phyloP scores from a whole-genome alignment of 2,113 vertebrate species.

The Bujurquina vittata region DNA sequence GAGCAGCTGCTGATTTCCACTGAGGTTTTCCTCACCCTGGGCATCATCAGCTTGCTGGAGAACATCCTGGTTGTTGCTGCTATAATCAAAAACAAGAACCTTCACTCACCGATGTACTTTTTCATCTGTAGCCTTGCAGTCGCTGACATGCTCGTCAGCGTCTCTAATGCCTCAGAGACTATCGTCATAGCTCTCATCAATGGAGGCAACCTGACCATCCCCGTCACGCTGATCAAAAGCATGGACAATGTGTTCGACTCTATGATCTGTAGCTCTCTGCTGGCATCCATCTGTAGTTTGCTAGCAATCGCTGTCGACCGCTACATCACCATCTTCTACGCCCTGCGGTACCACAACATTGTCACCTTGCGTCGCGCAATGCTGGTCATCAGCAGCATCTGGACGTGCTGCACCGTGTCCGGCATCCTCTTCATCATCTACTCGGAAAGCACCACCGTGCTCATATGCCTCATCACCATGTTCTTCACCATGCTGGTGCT shows the following conservation, averaged over 20 bases:
- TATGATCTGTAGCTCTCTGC: constrained; percentile 93
- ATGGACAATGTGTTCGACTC: constrained; percentile 97
- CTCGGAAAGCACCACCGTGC: constrained; percentile 89
- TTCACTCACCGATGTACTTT: constrained; percentile 96
- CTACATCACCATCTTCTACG: constrained; percentile 97
- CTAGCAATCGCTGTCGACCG: constrained; percentile 94
- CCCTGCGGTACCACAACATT: constrained; percentile 93
- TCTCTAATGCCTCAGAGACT: constrained; percentile 93
- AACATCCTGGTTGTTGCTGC: constrained; percentile 91
- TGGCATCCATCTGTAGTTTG: constrained; percentile 94
- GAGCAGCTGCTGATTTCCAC: constrained; percentile 92
- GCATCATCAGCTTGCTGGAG: constrained; percentile 91
- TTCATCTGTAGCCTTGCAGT: constrained; percentile 96
- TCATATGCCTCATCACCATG: constrained; percentile 93
- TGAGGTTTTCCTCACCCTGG: constrained; percentile 91
- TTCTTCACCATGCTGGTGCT: constrained; percentile 96
- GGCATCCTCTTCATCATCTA: constrained; percentile 93
- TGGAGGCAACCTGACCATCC: constrained; percentile 79
- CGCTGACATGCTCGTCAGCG: constrained; percentile 94
- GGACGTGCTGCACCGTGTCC: constrained; percentile 87
- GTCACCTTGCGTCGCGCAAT: constrained; percentile 86
- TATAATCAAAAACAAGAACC: constrained; percentile 93
- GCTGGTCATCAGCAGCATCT: constrained; percentile 86
- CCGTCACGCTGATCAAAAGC: constrained; percentile 83
- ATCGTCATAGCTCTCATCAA: constrained; percentile 91